Evolutionary conservation across 1,140 invertebrate species (phyloP).

Genomic region (Platyscapa corneri): DNA sequence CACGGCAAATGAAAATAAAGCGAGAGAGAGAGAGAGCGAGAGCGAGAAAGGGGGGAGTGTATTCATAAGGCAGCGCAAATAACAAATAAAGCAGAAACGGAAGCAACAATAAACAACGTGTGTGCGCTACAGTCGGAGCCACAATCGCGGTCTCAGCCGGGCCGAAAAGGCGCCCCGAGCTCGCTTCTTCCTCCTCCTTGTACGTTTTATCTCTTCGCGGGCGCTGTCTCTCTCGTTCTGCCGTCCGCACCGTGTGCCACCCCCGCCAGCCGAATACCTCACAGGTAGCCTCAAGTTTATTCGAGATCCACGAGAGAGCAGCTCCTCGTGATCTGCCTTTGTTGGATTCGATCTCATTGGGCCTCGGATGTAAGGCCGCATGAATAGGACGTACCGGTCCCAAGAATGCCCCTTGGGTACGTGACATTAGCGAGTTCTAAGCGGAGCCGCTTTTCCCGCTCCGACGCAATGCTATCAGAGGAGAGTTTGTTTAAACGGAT

Average conservation of each 20-base stretch:
- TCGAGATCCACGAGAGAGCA: background rate
- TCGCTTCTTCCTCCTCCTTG: background rate
- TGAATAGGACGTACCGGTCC: too few species aligned
- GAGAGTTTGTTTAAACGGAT: too few species aligned
- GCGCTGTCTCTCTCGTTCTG: background rate
- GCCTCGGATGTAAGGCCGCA: too few species aligned
- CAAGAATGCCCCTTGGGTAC: too few species aligned
- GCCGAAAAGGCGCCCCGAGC: slow-evolving; percentile 27
- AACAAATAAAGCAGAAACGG: slow-evolving; percentile 70
- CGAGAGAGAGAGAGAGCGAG: background rate
- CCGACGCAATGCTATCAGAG: too few species aligned
- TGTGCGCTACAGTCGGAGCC: slow-evolving; percentile 51
- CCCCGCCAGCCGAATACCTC: slow-evolving; percentile 16
- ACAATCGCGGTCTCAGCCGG: too few species aligned
- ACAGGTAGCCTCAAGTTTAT: background rate
- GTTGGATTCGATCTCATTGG: background rate
- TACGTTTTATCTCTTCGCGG: slow-evolving; percentile 28
- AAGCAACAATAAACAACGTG: slow-evolving; percentile 68
- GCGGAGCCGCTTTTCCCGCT: too few species aligned
- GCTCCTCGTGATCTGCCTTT: background rate
- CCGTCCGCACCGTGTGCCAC: background rate
- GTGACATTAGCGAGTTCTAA: too few species aligned
- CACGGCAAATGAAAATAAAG: slow-evolving; percentile 29
- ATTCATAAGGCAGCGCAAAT: slow-evolving; percentile 55
- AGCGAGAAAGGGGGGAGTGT: slow-evolving; percentile 5